Evolutionary conservation across 2,113 vertebrate genomes (phyloP).

Genomic region (Anser brachyrhynchus): DNA sequence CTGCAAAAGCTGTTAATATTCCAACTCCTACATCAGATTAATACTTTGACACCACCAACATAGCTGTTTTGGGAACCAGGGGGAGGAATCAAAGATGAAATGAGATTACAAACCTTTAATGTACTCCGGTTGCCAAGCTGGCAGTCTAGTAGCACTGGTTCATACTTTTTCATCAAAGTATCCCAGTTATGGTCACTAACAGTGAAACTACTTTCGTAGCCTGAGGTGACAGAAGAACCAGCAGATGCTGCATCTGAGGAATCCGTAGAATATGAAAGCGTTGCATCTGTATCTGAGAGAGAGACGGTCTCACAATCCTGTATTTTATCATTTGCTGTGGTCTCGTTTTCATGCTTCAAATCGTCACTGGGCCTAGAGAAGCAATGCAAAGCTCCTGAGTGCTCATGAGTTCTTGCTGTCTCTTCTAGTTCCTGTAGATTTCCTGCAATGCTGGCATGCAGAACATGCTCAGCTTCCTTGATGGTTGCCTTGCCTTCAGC

Average conservation of each 20-base stretch:
- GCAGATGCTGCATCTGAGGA: slow-evolving; percentile 75
- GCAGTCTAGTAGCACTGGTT: slow-evolving; percentile 81
- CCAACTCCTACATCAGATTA: not conserved
- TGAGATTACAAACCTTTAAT: slow-evolving; percentile 80
- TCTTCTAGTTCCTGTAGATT: not conserved
- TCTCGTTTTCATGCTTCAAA: not conserved
- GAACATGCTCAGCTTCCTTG: not conserved
- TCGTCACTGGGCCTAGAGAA: not conserved
- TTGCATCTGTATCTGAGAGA: slow-evolving; percentile 65
- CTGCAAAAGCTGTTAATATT: not conserved
- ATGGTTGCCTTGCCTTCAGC: not conserved
- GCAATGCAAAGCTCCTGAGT: not conserved
- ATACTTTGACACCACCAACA: not conserved
- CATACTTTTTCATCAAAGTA: slow-evolving; percentile 80
- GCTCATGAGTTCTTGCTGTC: not conserved
- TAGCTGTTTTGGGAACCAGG: not conserved
- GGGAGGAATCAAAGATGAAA: not conserved
- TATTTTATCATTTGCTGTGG: not conserved
- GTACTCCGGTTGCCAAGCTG: slow-evolving; percentile 78
- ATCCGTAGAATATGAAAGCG: slow-evolving; percentile 72
- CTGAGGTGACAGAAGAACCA: slow-evolving; percentile 81
- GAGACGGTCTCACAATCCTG: slow-evolving; percentile 63
- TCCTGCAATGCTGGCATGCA: not conserved
- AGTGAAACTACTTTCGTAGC: slow-evolving; percentile 77
- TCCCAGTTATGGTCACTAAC: slow-evolving; percentile 76